Evolutionary conservation across 2,888 invertebrate genomes (phyloP).

Genomic region (Agapetus fuscipes): DNA sequence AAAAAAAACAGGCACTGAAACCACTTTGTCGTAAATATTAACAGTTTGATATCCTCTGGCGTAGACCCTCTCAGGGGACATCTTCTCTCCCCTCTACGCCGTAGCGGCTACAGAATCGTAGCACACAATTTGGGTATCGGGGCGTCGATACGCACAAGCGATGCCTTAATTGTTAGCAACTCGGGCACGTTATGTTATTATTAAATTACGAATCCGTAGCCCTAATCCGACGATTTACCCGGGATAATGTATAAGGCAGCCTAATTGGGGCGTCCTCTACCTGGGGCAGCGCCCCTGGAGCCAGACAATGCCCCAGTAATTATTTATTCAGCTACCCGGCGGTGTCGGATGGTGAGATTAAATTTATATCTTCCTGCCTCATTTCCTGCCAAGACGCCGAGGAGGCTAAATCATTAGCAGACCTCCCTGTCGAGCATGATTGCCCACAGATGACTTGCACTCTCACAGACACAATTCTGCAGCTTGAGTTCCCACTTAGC

Average conservation of each 20-base stretch:
- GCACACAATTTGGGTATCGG: too few relatives aligned
- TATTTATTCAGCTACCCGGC: conserved; percentile 17
- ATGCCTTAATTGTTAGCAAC: conserved; percentile 16
- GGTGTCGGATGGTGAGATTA: conserved; percentile 11
- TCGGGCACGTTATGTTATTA: conserved; percentile 21
- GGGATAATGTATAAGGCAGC: conserved; percentile 20
- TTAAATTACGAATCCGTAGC: conserved; percentile 21
- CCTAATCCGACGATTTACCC: conserved; percentile 21
- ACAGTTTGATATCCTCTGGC: too few relatives aligned
- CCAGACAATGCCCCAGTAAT: conserved; percentile 15
- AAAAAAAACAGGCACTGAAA: too few relatives aligned
- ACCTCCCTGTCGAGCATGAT: too few relatives aligned
- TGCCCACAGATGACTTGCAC: background rate
- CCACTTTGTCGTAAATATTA: too few relatives aligned
- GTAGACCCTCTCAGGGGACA: too few relatives aligned
- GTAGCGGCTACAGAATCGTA: too few relatives aligned
- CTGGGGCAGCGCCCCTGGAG: conserved; percentile 9
- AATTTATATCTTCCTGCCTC: conserved; percentile 16
- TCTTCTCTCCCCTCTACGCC: too few relatives aligned
- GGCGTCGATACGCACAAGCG: conserved; percentile 1
- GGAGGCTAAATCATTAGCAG: background rate
- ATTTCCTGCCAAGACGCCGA: conserved; percentile 3
- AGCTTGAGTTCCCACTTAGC: too few relatives aligned
- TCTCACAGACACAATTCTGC: too few relatives aligned
- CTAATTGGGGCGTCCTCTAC: conserved; percentile 16